Evolutionary conservation across 1,140 invertebrate species (phyloP), one percentile per base, ranked within the genome.

Genomic region (Bombus impatiens): DNA sequence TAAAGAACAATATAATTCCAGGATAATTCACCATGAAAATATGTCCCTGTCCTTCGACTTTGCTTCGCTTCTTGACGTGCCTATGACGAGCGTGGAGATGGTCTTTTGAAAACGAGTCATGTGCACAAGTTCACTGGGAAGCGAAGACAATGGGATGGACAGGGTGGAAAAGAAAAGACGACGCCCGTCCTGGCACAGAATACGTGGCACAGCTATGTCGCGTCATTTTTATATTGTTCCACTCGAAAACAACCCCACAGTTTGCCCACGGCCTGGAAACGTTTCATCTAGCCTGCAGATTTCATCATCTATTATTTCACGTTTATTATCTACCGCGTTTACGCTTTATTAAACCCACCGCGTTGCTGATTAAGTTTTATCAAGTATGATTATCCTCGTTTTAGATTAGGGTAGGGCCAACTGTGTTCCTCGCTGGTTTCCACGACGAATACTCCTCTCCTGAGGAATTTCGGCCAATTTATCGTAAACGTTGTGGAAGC

Each of bases 81-180:
- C 40, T 72, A 8, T 32, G 37, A 57, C 67, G 44, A 80, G 82
- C 78, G 53, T n/a, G 40, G 37, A 62, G 32, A 35, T 28, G 62
- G 62, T 18, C 87, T 89, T 89, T 89, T 89, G 75, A 86, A 83
- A 89, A 53, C n/a, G 87, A 89, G 42, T 44, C 78, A 76, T 79
- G 84, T 70, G 57, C 84, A 59, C 78, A 80, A 82, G 88, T 86
- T 89, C 77, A 89, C 88, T 67, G 79, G 84, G 79, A 88, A 74
- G 78, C 70, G 84, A 86, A 59, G 78, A 89, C 78, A 86, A 88
- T 86, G 32, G 47, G 87, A 18, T 18, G 40, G 40, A 57, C 72
- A 62, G 53, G 15, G 28, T n/a, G 47, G 42, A 59, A 79, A 82
- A 89, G 87, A 86, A 88, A 79, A 62, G 57, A 65, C 78, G 70